Conservation (phyloP, 2,888 invertebrate genomes). For the Hypena proboscidalis region DNA sequence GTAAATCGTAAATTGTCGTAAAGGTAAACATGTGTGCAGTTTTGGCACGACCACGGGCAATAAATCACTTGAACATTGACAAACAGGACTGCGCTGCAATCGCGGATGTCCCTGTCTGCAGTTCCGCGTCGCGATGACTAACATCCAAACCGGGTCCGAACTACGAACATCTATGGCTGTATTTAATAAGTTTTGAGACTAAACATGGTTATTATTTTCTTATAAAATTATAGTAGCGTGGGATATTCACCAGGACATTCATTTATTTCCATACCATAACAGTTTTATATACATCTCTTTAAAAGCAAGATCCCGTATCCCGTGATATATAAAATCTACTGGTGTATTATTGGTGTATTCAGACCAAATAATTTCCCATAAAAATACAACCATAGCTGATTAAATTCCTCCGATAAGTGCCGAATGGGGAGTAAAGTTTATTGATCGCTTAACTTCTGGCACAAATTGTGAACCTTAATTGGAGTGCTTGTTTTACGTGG, state of each 20-base stretch:
- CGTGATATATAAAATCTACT: too few species aligned
- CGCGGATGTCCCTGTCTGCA: conserved; percentile 73
- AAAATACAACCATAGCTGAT: conserved; percentile 12
- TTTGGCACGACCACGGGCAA: conserved; percentile 66
- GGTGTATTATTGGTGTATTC: too few species aligned
- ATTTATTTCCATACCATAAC: too few species aligned
- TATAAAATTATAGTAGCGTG: too few species aligned
- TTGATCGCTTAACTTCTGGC: conserved; percentile 23
- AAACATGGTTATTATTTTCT: too few species aligned
- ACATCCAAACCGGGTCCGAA: conserved; percentile 55
- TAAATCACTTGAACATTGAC: conserved; percentile 73
- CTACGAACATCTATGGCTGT: conserved; percentile 45
- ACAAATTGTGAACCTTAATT: conserved; percentile 22
- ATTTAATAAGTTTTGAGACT: too few species aligned
- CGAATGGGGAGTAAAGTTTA: conserved; percentile 22
- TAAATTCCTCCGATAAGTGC: conserved; percentile 10
- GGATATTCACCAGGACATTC: too few species aligned
- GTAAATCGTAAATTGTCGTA: conserved; percentile 47
- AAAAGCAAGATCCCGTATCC: too few species aligned
- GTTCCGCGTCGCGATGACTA: conserved; percentile 73
- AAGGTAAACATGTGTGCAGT: conserved; percentile 63
- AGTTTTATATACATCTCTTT: too few species aligned
- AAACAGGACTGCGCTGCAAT: conserved; percentile 70
- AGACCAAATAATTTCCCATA: too few species aligned
- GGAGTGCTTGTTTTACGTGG: conserved; percentile 21